Conservation (phyloP, 1,140 invertebrate species). For the Triops cancriformis region DNA sequence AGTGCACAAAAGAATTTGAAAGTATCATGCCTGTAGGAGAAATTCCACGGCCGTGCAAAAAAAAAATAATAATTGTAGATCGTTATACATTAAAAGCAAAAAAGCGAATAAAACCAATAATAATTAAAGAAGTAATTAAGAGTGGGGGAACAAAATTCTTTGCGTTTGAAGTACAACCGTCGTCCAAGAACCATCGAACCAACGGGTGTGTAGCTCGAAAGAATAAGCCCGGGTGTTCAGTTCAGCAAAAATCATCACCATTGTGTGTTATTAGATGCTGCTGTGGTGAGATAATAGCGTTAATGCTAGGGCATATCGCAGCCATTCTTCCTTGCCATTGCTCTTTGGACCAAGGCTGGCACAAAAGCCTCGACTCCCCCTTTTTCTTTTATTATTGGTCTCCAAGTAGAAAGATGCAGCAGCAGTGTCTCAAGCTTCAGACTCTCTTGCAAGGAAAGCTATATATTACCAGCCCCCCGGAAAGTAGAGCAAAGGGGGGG, state of each 20-base stretch:
- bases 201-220: not conserved
- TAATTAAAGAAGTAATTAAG: no score
- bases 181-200: no score
- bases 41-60: no score
- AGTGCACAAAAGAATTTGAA: no score
- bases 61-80: no score
- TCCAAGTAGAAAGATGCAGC: not conserved
- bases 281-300: conserved; percentile 13
- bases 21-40: no score
- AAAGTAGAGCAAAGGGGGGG: not conserved
- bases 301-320: conserved; percentile 5
- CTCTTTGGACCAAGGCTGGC: not conserved
- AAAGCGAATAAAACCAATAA: no score
- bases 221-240: not conserved
- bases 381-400: not conserved
- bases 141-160: no score
- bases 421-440: not conserved
- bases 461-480: not conserved
- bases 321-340: conserved; percentile 4
- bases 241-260: not conserved
- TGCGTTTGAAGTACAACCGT: no score
- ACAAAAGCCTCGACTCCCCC: not conserved
- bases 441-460: not conserved
- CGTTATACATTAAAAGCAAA: no score
- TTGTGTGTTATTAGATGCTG: conserved; percentile 14